A percentile compares a stretch with the other conserved stretches of the same genome.
Conservation (phyloP, 2,113 vertebrate genomes). For the Urocitellus parryii region DNA sequence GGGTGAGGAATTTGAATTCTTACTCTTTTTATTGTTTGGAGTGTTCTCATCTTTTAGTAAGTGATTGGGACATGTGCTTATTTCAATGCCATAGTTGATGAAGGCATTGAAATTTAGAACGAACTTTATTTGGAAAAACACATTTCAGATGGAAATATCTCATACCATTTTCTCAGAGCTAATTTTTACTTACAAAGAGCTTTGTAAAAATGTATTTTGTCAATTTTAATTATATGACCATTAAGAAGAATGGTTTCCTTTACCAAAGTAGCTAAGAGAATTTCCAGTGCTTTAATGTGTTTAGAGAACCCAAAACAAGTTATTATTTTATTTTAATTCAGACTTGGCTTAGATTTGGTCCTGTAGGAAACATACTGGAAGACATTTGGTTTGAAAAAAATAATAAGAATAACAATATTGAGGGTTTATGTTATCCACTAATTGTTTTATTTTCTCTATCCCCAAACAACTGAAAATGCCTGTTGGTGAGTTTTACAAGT, state of each 20-base stretch:
- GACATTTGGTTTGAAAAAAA: slow-evolving; percentile 47
- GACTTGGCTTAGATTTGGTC: slow-evolving; percentile 67
- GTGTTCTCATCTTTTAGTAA: background rate
- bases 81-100: background rate
- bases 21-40: background rate
- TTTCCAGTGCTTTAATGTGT: slow-evolving; percentile 52
- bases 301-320: slow-evolving; percentile 30
- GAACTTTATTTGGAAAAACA: slow-evolving; percentile 41
- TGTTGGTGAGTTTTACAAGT: slow-evolving; percentile 15
- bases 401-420: slow-evolving; percentile 61
- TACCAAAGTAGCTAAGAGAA: slow-evolving; percentile 42
- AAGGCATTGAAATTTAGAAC: slow-evolving; percentile 30
- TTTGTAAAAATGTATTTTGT: slow-evolving; percentile 63
- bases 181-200: slow-evolving; percentile 59
- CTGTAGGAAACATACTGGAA: slow-evolving; percentile 49
- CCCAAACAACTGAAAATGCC: background rate
- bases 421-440: background rate
- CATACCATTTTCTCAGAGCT: slow-evolving; percentile 16
- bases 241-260: slow-evolving; percentile 59
- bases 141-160: slow-evolving; percentile 45
- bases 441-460: background rate
- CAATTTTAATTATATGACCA: slow-evolving; percentile 70
- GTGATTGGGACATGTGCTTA: background rate
- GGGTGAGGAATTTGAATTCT: background rate
- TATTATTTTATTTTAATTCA: slow-evolving; percentile 71